phyloP scores from a whole-genome alignment of 1,140 invertebrate genomes.

The Eurosta solidaginis region DNA sequence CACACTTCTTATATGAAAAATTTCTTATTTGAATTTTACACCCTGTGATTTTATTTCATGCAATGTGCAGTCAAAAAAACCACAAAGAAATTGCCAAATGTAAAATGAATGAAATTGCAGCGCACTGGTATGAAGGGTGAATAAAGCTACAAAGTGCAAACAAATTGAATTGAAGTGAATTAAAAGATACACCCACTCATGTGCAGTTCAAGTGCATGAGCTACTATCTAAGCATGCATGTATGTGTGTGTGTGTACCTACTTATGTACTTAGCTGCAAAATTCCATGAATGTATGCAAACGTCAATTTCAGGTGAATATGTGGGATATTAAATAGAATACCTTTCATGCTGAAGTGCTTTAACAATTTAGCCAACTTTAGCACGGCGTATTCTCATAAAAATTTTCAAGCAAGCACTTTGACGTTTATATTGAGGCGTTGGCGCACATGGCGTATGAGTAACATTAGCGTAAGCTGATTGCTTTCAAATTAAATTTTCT shows the following conservation, averaged over 20 bases:
- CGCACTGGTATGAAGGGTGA: neutral
- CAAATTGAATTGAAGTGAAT: neutral
- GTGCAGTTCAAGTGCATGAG: neutral
- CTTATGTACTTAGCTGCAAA: too few species aligned
- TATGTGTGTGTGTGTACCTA: too few species aligned
- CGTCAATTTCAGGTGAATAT: too few species aligned
- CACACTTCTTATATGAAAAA: neutral
- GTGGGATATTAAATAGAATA: too few species aligned
- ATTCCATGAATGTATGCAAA: too few species aligned
- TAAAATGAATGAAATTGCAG: neutral
- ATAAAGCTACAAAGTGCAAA: neutral
- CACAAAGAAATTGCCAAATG: neutral
- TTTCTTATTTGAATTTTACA: neutral
- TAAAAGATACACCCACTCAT: neutral
- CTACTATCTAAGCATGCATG: too few species aligned
- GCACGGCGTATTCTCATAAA: neutral
- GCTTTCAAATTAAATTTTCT: neutral
- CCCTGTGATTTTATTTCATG: neutral
- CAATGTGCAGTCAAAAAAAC: neutral
- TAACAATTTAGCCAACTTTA: too few species aligned
- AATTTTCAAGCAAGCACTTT: neutral
- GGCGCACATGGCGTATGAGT: neutral
- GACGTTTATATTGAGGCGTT: neutral
- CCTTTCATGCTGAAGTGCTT: too few species aligned
- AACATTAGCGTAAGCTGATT: neutral